A percentile compares a stretch with the other conserved stretches of the same genome.
Conservation (phyloP, 2,888 invertebrate genomes). For the Malthinus seriepunctatus region DNA sequence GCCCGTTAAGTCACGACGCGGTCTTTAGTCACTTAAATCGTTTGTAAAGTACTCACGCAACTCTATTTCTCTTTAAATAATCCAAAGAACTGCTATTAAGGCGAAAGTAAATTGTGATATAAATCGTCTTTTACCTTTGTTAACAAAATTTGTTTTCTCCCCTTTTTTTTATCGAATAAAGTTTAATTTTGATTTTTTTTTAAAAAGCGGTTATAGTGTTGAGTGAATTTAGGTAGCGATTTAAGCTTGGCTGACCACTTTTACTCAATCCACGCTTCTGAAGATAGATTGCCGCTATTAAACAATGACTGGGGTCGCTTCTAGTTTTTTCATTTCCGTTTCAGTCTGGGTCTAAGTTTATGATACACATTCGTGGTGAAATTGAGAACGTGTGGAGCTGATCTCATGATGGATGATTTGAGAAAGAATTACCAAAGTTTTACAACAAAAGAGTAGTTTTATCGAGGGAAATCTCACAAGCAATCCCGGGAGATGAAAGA, state of each 20-base stretch:
- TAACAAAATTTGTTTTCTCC: not conserved
- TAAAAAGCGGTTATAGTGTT: slow-evolving; percentile 11
- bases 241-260: slow-evolving; percentile 24
- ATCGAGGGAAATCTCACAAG: slow-evolving; percentile 61
- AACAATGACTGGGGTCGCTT: slow-evolving; percentile 30
- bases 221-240: slow-evolving; percentile 18
- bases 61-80: too few species aligned
- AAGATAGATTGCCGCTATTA: slow-evolving; percentile 32
- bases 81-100: too few species aligned
- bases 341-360: slow-evolving; percentile 26
- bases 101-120: too few species aligned
- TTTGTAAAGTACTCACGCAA: too few species aligned
- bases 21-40: too few species aligned
- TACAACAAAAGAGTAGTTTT: slow-evolving; percentile 60
- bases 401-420: slow-evolving; percentile 56
- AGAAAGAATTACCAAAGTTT: slow-evolving; percentile 55
- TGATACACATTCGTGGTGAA: slow-evolving; percentile 42
- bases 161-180: not conserved
- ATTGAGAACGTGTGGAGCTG: slow-evolving; percentile 50
- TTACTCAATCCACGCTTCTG: slow-evolving; percentile 26
- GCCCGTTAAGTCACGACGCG: too few species aligned
- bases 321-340: slow-evolving; percentile 30
- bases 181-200: slow-evolving; percentile 5
- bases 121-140: too few species aligned
- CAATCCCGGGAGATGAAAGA: slow-evolving; percentile 59